Base-by-base conservation (phyloP, 2,113 vertebrate genomes). In the Oreocharis arfaki region DNA sequence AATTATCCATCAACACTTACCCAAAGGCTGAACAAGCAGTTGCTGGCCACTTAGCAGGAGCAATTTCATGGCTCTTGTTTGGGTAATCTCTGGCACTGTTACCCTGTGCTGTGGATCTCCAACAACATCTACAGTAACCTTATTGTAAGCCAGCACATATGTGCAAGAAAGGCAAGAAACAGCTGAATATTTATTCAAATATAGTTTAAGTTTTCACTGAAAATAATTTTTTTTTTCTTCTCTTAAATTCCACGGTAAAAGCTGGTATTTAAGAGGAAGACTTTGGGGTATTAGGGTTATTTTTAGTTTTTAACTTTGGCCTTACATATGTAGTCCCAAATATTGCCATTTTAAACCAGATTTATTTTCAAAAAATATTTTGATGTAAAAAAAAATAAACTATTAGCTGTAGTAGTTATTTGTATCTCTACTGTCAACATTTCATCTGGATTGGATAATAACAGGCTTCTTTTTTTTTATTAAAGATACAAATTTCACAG, bases 261-360 rank as follows among this genome's bases (percentile, higher is more conserved):
- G 3, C 1, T 44, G 12, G 6, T 32, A 80, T 46, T 87, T 61
- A 61, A 49, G 20, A 42, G 2, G 6, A 78, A 68, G 11, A 47
- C 5, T 57, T n/a, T 42, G 10, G 16, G 5, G 2, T 49, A 26
- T 55, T 42, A 74, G 0, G 1, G 6, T 1, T 70, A 20, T 32
- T 53, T 87, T 74, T 67, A 5, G 10, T 82, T 76, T 52, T 44
- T 24, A 69, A 71, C 2, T 75, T 33, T 64, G 15, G 4, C 3
- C 4, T 90, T 20, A 10, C 10, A 5, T 68, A 19, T 44, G 27
- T 30, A 69, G 12, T 81, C 27, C 7, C 37, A 89, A 77, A 65
- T 69, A 59, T 9, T n/a, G 8, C 3, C 16, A 59, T 74, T 90
- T 93, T 24, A 33, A 55, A 89, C 0, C 1, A 84, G 3, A 13